Base-by-base conservation (phyloP, 2,888 invertebrate species). In the Lasioglossum pauxillum region DNA sequence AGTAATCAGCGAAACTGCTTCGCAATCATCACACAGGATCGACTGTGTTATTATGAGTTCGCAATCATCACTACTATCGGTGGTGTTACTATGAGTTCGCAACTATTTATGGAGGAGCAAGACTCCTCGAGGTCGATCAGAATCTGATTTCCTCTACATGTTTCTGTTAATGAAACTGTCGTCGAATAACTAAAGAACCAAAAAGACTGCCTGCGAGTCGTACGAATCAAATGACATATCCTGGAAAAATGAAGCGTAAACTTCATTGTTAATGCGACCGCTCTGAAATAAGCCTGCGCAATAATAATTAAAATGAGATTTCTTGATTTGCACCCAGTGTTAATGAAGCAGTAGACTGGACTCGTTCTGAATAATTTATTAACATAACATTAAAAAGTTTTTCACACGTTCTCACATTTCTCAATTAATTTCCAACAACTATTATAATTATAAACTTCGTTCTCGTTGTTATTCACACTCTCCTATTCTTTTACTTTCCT, bases 101-200 rank as follows among this genome's bases (percentile, higher is more conserved):
- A 27, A 5, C 57, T 77, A n/a, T 27, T 57, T 16, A 3, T 41
- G 64, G 27, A 38, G 1, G 35, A 72, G 64, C 46, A 38, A 78
- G 69, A 35, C 49, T 69, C n/a, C 16, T 75, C 78, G 75, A 84
- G 75, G 53, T 49, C 64, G 78, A 78, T 73, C 72, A 78, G 78
- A 53, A 86, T 77, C 84, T 41, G 38, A 71, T 73, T 75, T 41
- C 38, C 57, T 46, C 38, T 8, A 38, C 8, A 38, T 27, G 44
- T 64, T 69, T 16, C 46, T 71, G 31, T 72, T 77, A 78, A 81
- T 78, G 69, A 84, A 41, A 80, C 49, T 67, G 46, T 69, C 38
- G 64, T 72, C 19, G 72, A 75, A 27, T 86, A 85, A 86, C 81
- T 81, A 35, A 81, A 75, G 57, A 60, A 85, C 14, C 41, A 80